Percentiles rank a stretch among this genome's conserved stretches.
Conservation (phyloP, 2,113 vertebrate species). For the Cisticola juncidis region DNA sequence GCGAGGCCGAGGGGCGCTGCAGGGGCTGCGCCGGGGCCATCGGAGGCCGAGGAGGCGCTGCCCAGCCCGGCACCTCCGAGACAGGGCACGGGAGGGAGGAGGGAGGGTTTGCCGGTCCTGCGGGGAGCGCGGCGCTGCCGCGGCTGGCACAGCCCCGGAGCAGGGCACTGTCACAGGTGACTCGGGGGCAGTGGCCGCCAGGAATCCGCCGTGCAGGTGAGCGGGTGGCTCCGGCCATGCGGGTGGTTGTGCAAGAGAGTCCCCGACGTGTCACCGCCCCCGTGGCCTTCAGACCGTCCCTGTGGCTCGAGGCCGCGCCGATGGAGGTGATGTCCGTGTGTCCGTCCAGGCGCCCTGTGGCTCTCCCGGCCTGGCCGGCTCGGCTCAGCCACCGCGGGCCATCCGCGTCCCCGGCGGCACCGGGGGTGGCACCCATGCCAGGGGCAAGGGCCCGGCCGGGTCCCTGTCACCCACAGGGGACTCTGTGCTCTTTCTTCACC, state of each 20-base stretch:
- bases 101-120: rapidly evolving
- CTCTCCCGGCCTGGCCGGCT: neutral
- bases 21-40: rapidly evolving
- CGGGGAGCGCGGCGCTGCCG: rapidly evolving
- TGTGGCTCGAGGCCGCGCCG: rapidly evolving
- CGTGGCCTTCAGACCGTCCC: neutral
- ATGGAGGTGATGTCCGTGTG: neutral
- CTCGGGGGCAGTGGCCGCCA: rapidly evolving
- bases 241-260: neutral
- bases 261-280: rapidly evolving
- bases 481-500: neutral
- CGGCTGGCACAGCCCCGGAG: neutral
- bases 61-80: rapidly evolving
- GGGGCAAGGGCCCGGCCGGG: neutral
- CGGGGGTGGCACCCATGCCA: rapidly evolving
- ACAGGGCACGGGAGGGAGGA: neutral
- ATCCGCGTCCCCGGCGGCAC: neutral
- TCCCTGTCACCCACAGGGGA: rapidly evolving
- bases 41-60: rapidly evolving
- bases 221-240: rapidly evolving
- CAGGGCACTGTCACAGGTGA: rapidly evolving
- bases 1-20: rapidly evolving
- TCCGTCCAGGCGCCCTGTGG: neutral
- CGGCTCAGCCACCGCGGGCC: neutral
- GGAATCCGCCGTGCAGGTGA: rapidly evolving